Conservation (phyloP, 2,888 invertebrate genomes). For the Iphiclides podalirius region DNA sequence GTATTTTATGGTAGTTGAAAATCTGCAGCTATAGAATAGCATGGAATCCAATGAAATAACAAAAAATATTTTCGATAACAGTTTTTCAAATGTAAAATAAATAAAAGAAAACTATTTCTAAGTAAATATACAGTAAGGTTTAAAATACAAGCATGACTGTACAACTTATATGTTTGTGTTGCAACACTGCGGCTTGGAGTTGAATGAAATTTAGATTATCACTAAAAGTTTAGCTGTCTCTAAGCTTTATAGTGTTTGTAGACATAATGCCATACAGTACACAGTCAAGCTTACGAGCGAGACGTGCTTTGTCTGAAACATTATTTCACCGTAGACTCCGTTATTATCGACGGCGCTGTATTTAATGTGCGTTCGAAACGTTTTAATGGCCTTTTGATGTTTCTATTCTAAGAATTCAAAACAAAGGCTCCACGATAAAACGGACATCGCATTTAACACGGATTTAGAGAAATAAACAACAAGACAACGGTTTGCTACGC, state of each 20-base stretch:
- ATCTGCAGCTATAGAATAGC: too few relatives aligned
- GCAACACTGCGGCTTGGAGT: too few relatives aligned
- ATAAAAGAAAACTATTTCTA: too few relatives aligned
- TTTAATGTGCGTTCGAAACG: slow-evolving; percentile 16
- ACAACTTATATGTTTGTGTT: too few relatives aligned
- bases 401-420: slow-evolving; percentile 18
- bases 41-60: too few relatives aligned
- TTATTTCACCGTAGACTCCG: slow-evolving; percentile 12
- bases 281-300: background rate
- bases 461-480: slow-evolving; percentile 15
- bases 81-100: too few relatives aligned
- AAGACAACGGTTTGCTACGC: background rate
- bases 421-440: slow-evolving; percentile 17
- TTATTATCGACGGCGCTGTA: slow-evolving; percentile 13
- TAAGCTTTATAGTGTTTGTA: background rate
- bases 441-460: slow-evolving; percentile 12
- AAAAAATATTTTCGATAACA: too few relatives aligned
- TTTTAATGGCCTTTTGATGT: slow-evolving; percentile 23
- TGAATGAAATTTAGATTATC: too few relatives aligned
- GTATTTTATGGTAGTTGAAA: too few relatives aligned
- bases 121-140: too few relatives aligned
- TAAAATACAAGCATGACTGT: too few relatives aligned
- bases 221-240: too few relatives aligned
- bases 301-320: background rate
- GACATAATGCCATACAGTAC: background rate